Conservation (phyloP, 2,888 invertebrate species). For the Sthenelais limicola region DNA sequence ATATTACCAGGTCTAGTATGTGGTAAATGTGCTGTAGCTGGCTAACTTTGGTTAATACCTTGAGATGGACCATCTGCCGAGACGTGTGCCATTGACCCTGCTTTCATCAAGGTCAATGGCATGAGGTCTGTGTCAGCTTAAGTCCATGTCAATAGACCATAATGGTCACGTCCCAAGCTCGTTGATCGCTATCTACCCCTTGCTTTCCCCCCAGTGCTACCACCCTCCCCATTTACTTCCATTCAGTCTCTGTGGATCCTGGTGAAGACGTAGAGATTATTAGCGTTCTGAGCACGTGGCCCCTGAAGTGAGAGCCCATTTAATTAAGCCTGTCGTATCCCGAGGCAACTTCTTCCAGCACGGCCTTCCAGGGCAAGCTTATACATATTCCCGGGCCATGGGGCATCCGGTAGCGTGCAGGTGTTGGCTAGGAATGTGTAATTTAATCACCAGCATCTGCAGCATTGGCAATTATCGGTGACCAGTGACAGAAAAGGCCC, state of each 20-base stretch:
- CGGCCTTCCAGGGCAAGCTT: background rate
- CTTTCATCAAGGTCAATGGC: too few species aligned
- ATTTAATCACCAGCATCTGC: conserved; percentile 3
- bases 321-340: conserved; percentile 18
- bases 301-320: conserved; percentile 7
- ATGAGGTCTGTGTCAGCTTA: too few species aligned
- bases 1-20: too few species aligned
- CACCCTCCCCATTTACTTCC: too few species aligned
- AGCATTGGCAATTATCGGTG: conserved; percentile 15
- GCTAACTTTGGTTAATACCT: too few species aligned
- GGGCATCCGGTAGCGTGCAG: conserved; percentile 7
- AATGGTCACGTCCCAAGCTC: too few species aligned
- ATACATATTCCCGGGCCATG: conserved; percentile 12
- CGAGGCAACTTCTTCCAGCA: background rate
- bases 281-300: conserved; percentile 16
- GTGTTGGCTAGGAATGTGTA: conserved; percentile 24
- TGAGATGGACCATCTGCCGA: too few species aligned
- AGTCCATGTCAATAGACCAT: too few species aligned
- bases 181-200: too few species aligned
- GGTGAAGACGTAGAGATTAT: conserved; percentile 20
- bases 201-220: too few species aligned
- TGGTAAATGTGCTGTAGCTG: too few species aligned
- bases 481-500: conserved; percentile 9
- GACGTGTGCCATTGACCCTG: too few species aligned
- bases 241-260: conserved; percentile 4